Evolutionary conservation across 2,113 vertebrate species (phyloP), one percentile per base, ranked within the genome.

Genomic region (Leucosticte australis): DNA sequence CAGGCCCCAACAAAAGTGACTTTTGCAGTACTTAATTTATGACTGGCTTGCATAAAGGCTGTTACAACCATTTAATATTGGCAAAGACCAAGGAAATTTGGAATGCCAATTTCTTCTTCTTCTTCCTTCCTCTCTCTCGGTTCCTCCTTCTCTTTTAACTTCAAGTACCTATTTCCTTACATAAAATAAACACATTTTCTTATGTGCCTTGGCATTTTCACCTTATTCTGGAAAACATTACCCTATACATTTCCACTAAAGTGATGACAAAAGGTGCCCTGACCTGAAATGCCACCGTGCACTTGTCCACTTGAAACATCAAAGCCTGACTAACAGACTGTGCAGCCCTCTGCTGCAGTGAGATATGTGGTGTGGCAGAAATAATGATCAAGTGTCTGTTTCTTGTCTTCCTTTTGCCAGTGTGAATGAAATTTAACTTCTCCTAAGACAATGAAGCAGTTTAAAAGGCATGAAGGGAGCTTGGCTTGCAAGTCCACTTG

Each of bases 291-390:
- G 57, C 77, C 81, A 91, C 56, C 0, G 0, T 79, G 76, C 79
- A 86, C 90, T 93, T 81, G 85, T 81, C 82, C 88, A 91, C 71
- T 63, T 60, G 79, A 74, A 83, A 94, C 88, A 94, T 91, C 85
- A 95, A 96, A 95, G 94, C 46, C 78, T 73, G 74, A 50, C 91
- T 80, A 88, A 80, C 68, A 81, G 76, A 23, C 68, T 74, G 6
- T 47, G 75, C 70, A 68, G 41, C n/a, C 17, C 49, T 79, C 73
- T 63, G 81, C 55, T 56, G 63, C 0, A 0, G 42, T 67, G 78
- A 93, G 85, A 75, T 83, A 83, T 28, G 49, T 13, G 27, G 68
- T 60, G 83, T 47, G 42, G 90, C 85, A 96, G 60, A 92, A 96
- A 80, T 64, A 83, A 93, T 35, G 82, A 93, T 78, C 71, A 93